Base-by-base conservation (phyloP, 1,140 invertebrate genomes). In the Oppia nitens region DNA sequence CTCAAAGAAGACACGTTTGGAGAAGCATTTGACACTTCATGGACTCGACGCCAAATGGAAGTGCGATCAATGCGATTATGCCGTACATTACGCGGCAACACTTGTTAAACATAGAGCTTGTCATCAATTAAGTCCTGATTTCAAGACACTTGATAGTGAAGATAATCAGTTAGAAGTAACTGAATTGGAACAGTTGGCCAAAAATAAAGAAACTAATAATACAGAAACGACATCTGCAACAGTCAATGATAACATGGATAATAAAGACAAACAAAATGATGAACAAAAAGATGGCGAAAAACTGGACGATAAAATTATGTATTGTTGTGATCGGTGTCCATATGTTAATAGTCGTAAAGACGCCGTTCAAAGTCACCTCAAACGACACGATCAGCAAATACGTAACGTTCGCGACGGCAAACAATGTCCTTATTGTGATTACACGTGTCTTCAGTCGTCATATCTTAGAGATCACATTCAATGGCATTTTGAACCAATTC, bases 21-120 rank as follows among this genome's bases (percentile, higher is more conserved):
- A 84, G 66, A 78, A 85, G 17, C 88, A 91, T 71, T 71, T 87
- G 61, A 81, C 81, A 4, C 70, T 91, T 2, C 88, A 92, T 68
- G 86, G 86, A 6, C 83, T 85, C 0, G 82, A 83, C 62, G 84
- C 87, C 69, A 78, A 81, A 60, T 89, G 86, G 69, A 82, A 80
- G 60, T 92, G 88, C 72, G 79, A 84, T 60, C 77, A 79, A 3
- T 92, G 88, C 69, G 87, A 91, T 71, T 92, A 91, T 70, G 85
- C 85, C 1, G 87, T 90, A 0, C 85, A 84, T 64, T 85, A 85
- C 69, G 85, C 83, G 62, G 83, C 84, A 0, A 87, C 86, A 71
- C 84, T 83, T 64, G 77, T 81, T 17, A 84, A 87, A 67, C 85
- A 88, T 66, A 72, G 83, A 66, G 80, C 79, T 48, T 83, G 86